Evolutionary conservation across 2,113 vertebrate genomes (phyloP).

Genomic region (Thalassarche chlororhynchos): DNA sequence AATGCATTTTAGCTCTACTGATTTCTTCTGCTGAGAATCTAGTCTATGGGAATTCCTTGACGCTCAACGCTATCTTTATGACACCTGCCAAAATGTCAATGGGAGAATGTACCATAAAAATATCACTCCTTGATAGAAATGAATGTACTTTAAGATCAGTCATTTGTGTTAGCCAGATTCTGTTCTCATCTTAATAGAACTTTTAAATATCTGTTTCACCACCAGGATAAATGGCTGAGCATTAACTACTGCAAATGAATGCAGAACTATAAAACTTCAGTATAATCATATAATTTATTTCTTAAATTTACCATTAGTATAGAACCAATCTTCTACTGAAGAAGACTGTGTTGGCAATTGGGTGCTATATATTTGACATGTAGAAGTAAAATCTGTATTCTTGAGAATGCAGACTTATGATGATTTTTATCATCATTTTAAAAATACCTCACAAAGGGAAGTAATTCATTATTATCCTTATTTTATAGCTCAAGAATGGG

Average conservation of each 20-base stretch:
- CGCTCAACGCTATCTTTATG: constrained; percentile 3
- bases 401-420: background rate
- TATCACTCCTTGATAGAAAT: background rate
- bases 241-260: constrained; percentile 16
- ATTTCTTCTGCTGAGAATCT: constrained; percentile 34
- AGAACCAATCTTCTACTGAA: background rate
- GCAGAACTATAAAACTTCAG: constrained; percentile 5
- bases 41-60: constrained; percentile 5
- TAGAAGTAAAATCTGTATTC: background rate
- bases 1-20: background rate
- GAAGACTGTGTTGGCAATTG: background rate
- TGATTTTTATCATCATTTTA: background rate
- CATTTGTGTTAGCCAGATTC: constrained; percentile 9
- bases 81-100: constrained; percentile 43
- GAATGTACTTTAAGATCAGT: background rate
- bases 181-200: constrained; percentile 5
- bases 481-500: background rate
- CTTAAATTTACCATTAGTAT: background rate
- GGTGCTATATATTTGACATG: background rate
- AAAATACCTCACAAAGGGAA: background rate
- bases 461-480: background rate
- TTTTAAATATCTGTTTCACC: constrained; percentile 34
- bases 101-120: constrained; percentile 35
- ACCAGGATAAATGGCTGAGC: background rate
- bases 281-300: constrained; percentile 20